phyloP scores from a whole-genome alignment of 2,888 invertebrate species.

The Sarcophaga carnaria region DNA sequence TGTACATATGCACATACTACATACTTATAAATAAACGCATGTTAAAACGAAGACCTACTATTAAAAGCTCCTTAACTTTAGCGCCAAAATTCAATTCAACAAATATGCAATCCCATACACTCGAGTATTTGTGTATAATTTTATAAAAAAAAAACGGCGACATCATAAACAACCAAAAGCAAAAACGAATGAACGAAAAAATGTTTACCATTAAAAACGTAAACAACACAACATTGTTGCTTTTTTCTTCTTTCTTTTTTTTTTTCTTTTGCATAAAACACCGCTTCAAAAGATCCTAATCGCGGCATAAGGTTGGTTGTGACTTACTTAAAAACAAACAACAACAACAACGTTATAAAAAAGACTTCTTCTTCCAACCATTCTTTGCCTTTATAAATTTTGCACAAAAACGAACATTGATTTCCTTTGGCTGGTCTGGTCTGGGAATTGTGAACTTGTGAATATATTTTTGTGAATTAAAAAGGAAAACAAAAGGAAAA shows the following conservation, averaged over 20 bases:
- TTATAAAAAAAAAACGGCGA: too few relatives aligned
- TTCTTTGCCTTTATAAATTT: too few relatives aligned
- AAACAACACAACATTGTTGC: slow-evolving; percentile 28
- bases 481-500: not conserved
- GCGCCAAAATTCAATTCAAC: slow-evolving; percentile 40
- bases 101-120: slow-evolving; percentile 6
- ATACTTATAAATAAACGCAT: not conserved
- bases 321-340: slow-evolving; percentile 50
- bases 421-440: slow-evolving; percentile 17
- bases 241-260: too few relatives aligned
- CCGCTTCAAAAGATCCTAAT: slow-evolving; percentile 54
- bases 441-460: not conserved
- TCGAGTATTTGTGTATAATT: not conserved
- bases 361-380: not conserved
- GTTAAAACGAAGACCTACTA: not conserved
- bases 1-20: not conserved
- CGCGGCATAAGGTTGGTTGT: slow-evolving; percentile 23
- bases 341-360: slow-evolving; percentile 2
- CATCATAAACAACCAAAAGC: not conserved
- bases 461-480: slow-evolving; percentile 42
- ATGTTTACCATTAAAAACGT: slow-evolving; percentile 40
- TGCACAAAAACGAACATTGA: slow-evolving; percentile 8
- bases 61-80: slow-evolving; percentile 7
- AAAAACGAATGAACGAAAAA: slow-evolving; percentile 10
- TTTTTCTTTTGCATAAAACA: not conserved